A percentile compares a stretch with the other conserved stretches of the same genome.
Conservation (phyloP, 2,113 vertebrate species). For the Platysteira castanea region DNA sequence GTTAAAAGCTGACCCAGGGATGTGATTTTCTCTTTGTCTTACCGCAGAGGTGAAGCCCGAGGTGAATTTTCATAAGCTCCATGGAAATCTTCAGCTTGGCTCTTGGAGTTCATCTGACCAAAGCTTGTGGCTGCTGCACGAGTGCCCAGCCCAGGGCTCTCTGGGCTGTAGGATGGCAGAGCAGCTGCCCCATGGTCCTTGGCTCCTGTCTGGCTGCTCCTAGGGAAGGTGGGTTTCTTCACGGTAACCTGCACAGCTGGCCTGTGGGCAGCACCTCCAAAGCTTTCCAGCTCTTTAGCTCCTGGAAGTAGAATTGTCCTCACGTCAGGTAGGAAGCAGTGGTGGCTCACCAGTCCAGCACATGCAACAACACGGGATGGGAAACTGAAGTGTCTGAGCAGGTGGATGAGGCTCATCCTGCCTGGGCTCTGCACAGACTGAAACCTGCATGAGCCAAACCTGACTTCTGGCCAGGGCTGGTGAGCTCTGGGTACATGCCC, state of each 20-base stretch:
- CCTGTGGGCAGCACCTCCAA: neutral
- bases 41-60: conserved; percentile 39
- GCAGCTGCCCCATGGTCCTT: neutral
- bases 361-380: neutral
- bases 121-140: neutral
- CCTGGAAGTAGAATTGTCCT: neutral
- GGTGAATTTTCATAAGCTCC: conserved; percentile 4
- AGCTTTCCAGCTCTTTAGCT: conserved; percentile 35
- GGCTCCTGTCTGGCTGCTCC: conserved; percentile 14
- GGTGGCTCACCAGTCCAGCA: neutral
- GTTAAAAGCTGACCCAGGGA: neutral
- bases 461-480: neutral
- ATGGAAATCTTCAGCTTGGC: conserved; percentile 10
- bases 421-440: neutral
- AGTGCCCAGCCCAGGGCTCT: neutral
- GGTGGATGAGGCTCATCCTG: neutral
- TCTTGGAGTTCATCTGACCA: neutral
- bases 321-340: neutral
- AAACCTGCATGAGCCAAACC: neutral
- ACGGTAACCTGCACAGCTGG: conserved; percentile 21
- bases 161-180: neutral
- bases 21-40: conserved; percentile 21
- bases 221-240: conserved; percentile 15
- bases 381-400: neutral
- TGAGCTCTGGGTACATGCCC: neutral